Conservation (phyloP, 1,140 invertebrate genomes). For the Diorhabda sublineata region DNA sequence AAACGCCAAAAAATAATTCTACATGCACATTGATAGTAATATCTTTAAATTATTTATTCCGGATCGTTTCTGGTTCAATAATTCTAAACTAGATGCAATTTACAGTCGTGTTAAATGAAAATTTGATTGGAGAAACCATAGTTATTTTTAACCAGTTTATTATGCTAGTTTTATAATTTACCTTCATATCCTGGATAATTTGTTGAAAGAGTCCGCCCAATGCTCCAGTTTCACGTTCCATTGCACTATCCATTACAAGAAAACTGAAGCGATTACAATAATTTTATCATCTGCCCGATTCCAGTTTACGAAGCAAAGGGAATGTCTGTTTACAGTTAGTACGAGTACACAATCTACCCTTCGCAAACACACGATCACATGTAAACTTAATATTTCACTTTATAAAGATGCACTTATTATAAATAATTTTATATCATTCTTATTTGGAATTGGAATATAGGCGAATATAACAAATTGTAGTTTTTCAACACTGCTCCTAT, state of each 20-base stretch:
- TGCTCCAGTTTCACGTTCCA: constrained; percentile 75
- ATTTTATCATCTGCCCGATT: constrained; percentile 1
- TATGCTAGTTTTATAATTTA: constrained; percentile 45
- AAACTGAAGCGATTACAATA: constrained; percentile 3
- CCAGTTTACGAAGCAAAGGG: constrained; percentile 7
- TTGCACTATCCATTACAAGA: constrained; percentile 59
- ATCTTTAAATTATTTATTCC: no score
- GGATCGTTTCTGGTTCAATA: no score
- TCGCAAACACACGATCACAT: constrained; percentile 4
- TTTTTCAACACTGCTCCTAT: no score
- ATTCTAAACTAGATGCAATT: no score
- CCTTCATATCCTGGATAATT: constrained; percentile 83
- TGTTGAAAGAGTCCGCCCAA: constrained; percentile 79
- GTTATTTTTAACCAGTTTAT: no score
- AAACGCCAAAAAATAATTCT: no score
- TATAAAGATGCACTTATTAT: neutral
- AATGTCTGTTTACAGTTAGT: constrained; percentile 18
- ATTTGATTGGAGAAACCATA: no score
- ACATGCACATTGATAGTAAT: no score
- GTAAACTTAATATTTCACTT: neutral
- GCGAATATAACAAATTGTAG: no score
- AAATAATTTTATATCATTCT: no score
- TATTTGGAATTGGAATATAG: no score
- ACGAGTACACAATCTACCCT: constrained; percentile 12
- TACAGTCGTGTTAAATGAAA: no score